Base-by-base conservation (phyloP, 2,797 vertebrate species). In the Myotis findleyi region DNA sequence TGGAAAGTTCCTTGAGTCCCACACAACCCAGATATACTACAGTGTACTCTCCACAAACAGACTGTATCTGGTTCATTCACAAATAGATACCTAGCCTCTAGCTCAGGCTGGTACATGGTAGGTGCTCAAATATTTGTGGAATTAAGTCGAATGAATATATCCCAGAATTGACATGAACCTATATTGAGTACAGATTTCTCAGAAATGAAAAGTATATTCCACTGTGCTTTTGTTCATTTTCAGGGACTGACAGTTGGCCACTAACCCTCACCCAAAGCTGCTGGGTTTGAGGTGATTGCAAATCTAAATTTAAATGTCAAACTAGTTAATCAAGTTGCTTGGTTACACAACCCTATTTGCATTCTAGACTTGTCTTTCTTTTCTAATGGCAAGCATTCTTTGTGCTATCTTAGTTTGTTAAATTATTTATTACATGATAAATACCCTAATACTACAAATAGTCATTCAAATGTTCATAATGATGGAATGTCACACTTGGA, bases 291-390 rank as follows among this genome's bases (percentile, higher is more conserved):
- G 33, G 66, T 53, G 25, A 92, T 1, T 1, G 2, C 49, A 76
- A 44, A 5, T 47, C 36, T 57, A 68, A 84, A 83, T n/a, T 95
- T 41, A 76, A 93, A 87, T 14, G 51, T 69, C n/a, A 89, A 81
- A 10, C 41, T n/a, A 20, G 3, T 38, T 84, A 66, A 87, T 75
- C 44, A 41, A 76, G 49, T 16, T 38, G 12, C 57, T 62, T 64
- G 77, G 16, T 72, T 77, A 51, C 41, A 53, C 33, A 87, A 59
- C 17, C 11, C 33, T 55, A 8, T 59, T 57, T 57, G 9, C 38
- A 47, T 38, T 62, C 59, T 62, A 57, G 82, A 91, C 84, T 5
- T 92, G 27, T 86, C 64, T 88, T 75, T 3, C 23, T 49, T 86
- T 84, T 59, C 53, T 64, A 47, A 44, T 20, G 18, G 9, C 25